phyloP scores from a whole-genome alignment of 2,113 vertebrate species.

The Daubentonia madagascariensis region DNA sequence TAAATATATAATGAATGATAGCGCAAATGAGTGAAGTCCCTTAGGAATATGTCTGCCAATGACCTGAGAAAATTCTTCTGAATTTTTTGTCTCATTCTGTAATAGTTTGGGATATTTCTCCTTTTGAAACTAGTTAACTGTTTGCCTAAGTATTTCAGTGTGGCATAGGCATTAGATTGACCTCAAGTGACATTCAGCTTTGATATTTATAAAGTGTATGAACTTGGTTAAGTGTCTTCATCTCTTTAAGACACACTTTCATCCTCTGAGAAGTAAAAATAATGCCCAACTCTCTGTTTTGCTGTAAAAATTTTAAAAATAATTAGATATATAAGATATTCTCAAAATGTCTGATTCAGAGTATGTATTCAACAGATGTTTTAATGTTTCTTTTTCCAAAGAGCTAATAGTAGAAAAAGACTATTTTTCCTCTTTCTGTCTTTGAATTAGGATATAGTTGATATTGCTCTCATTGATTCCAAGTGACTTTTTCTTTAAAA shows the following conservation, averaged over 20 bases:
- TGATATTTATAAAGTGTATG: not conserved
- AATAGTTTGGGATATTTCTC: not conserved
- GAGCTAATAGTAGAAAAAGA: no score
- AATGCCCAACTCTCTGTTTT: not conserved
- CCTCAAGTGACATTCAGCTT: not conserved
- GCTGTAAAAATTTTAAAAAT: not conserved
- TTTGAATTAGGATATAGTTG: not conserved
- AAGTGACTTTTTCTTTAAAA: slow-evolving; percentile 43
- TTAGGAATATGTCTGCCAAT: not conserved
- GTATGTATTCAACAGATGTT: not conserved
- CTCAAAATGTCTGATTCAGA: not conserved
- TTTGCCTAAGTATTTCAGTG: not conserved
- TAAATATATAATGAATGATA: not conserved
- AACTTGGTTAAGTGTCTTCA: not conserved
- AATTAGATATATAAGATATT: not conserved
- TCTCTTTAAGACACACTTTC: not conserved
- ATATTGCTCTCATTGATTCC: not conserved
- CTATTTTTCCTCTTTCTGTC: not conserved
- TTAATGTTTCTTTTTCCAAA: not conserved
- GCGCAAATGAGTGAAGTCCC: not conserved
- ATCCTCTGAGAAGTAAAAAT: not conserved
- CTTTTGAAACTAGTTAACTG: not conserved
- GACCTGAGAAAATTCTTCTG: not conserved
- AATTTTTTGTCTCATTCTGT: not conserved
- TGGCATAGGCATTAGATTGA: not conserved